Evolutionary conservation across 2,797 vertebrate genomes (phyloP).

Genomic region (Chanos chanos): DNA sequence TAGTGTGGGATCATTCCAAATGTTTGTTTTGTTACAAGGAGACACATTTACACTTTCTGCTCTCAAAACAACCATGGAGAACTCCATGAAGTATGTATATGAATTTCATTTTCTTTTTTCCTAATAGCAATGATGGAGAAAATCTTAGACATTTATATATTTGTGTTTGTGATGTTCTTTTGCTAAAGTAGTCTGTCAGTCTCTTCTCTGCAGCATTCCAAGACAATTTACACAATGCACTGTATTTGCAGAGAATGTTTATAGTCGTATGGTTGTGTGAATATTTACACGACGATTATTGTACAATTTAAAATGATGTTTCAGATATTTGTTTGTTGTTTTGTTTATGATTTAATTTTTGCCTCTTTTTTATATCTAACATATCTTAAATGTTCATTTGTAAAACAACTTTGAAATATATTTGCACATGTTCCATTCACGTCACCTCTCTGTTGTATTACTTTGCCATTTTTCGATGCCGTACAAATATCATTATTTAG

Average conservation of each 20-base stretch:
- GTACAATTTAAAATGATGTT: constrained; percentile 20
- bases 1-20: too few species aligned
- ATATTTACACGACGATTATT: constrained; percentile 12
- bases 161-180: constrained; percentile 15
- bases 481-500: too few species aligned
- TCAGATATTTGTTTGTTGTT: constrained; percentile 14
- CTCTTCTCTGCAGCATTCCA: background rate
- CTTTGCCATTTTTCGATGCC: background rate
- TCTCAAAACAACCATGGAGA: too few species aligned
- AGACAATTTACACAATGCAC: constrained; percentile 35
- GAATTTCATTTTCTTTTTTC: background rate
- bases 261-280: too few species aligned
- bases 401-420: constrained; percentile 58
- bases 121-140: too few species aligned
- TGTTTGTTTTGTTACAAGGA: background rate
- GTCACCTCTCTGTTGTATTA: background rate
- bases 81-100: constrained; percentile 20
- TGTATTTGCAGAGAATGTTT: constrained; percentile 26
- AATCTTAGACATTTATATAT: constrained; percentile 16
- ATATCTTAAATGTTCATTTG: constrained; percentile 44
- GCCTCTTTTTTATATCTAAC: too few species aligned
- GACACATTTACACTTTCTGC: background rate
- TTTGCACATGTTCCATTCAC: constrained; percentile 54
- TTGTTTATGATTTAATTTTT: constrained; percentile 38
- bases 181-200: background rate